Conservation (phyloP, 2,113 vertebrate species). For the Thamnaconus septentrionalis region DNA sequence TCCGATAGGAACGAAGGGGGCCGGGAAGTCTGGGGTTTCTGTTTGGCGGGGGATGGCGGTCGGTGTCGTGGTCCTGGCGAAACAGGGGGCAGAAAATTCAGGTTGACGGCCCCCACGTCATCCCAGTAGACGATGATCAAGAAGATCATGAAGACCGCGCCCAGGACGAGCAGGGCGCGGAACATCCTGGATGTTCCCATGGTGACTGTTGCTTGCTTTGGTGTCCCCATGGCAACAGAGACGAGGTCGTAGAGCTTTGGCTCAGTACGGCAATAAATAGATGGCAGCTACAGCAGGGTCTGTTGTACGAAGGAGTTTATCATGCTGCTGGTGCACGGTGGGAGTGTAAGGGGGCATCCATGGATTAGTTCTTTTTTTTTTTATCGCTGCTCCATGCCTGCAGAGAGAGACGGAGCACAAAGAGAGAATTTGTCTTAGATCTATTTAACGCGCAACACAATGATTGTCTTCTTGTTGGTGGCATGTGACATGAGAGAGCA, state of each 20-base stretch:
- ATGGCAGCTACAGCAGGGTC: slow-evolving; percentile 26
- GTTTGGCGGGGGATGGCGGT: slow-evolving; percentile 52
- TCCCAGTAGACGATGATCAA: slow-evolving; percentile 98
- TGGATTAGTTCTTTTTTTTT: slow-evolving; percentile 6
- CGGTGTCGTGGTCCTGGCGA: slow-evolving; percentile 78
- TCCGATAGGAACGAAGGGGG: slow-evolving; percentile 74
- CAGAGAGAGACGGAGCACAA: slow-evolving; percentile 25
- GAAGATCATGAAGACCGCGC: slow-evolving; percentile 90
- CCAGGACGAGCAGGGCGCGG: slow-evolving; percentile 86
- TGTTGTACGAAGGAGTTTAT: slow-evolving; percentile 15
- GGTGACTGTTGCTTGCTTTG: slow-evolving; percentile 64
- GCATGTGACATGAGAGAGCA: not conserved
- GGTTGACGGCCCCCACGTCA: slow-evolving; percentile 85
- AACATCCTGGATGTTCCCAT: slow-evolving; percentile 92
- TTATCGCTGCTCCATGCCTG: slow-evolving; percentile 62
- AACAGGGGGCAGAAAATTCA: slow-evolving; percentile 85
- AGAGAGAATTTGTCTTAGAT: not conserved
- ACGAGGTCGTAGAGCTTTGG: slow-evolving; percentile 42
- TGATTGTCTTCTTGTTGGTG: not conserved
- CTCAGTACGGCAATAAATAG: slow-evolving; percentile 41
- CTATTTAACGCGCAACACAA: not conserved
- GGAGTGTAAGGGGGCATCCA: slow-evolving; percentile 14
- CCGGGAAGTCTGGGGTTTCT: slow-evolving; percentile 56
- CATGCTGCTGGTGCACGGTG: slow-evolving; percentile 39
- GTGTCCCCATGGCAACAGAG: slow-evolving; percentile 68